Percentiles rank a stretch among this genome's conserved stretches.
Evolutionary conservation across 2,888 invertebrate genomes (phyloP).

Genomic region (Erebia palarica): DNA sequence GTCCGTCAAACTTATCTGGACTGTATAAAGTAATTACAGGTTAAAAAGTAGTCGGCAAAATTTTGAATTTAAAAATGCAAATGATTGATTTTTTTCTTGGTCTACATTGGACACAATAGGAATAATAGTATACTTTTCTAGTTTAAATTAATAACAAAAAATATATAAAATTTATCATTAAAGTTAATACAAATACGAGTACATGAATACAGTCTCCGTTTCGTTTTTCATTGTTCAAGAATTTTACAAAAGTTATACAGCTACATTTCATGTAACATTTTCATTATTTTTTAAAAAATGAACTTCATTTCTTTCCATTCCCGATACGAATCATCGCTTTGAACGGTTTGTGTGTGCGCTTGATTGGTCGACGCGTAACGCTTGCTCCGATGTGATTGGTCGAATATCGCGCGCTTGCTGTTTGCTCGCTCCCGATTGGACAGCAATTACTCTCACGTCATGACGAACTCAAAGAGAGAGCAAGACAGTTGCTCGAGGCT

Average conservation of each 20-base stretch:
- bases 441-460: slow-evolving; percentile 90
- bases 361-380: slow-evolving; percentile 27
- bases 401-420: slow-evolving; percentile 26
- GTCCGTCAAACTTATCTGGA: too few relatives aligned
- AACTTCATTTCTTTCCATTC: slow-evolving; percentile 51
- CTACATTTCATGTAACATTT: slow-evolving; percentile 5
- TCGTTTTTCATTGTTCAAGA: not conserved
- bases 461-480: slow-evolving; percentile 92
- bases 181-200: too few relatives aligned
- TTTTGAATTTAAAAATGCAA: too few relatives aligned
- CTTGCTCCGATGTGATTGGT: slow-evolving; percentile 30
- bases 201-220: too few relatives aligned
- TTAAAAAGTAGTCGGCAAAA: too few relatives aligned
- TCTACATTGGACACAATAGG: too few relatives aligned
- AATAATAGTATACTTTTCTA: too few relatives aligned
- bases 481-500: slow-evolving; percentile 91
- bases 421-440: slow-evolving; percentile 46
- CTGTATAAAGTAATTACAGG: too few relatives aligned
- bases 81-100: too few relatives aligned
- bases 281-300: slow-evolving; percentile 28
- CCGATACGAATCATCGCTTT: slow-evolving; percentile 57
- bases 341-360: slow-evolving; percentile 53
- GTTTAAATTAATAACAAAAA: too few relatives aligned
- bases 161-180: too few relatives aligned
- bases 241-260: not conserved